These are phyloP conservation scores for Entomobrya proxima DNA, from an alignment of 2,888 invertebrate species.

Conservation along the genomic window DNA sequence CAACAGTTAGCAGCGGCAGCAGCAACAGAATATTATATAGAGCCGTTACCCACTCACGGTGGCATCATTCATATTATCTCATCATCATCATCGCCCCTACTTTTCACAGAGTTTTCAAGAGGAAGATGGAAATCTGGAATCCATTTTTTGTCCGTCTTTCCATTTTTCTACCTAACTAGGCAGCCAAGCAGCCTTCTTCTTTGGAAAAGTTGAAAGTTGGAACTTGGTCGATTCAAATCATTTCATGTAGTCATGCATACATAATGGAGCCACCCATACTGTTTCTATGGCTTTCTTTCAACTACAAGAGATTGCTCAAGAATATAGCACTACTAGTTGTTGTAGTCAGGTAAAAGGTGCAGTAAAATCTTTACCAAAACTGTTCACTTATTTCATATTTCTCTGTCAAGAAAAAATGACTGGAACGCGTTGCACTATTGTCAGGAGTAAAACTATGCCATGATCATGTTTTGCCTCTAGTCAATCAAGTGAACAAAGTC, in stretches of 20 bases:
- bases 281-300: no score
- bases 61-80: background rate
- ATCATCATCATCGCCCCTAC: background rate
- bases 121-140: conserved; percentile 17
- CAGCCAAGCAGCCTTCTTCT: background rate
- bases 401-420: no score
- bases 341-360: no score
- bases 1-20: background rate
- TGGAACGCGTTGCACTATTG: no score
- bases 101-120: background rate
- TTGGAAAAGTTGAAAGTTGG: background rate
- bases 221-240: conserved; percentile 18
- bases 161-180: background rate
- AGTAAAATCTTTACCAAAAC: no score
- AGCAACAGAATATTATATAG: background rate
- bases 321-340: no score
- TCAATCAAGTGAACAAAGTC: no score
- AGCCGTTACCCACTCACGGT: background rate
- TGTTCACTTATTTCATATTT: no score
- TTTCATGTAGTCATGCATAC: conserved; percentile 37
- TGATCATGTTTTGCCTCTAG: no score
- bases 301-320: no score
- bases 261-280: conserved; percentile 22
- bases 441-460: no score
- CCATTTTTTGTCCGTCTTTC: background rate